These are phyloP conservation scores for Synodontis membranacea DNA, from an alignment of 2,113 vertebrate genomes.

Conservation along the genomic window DNA sequence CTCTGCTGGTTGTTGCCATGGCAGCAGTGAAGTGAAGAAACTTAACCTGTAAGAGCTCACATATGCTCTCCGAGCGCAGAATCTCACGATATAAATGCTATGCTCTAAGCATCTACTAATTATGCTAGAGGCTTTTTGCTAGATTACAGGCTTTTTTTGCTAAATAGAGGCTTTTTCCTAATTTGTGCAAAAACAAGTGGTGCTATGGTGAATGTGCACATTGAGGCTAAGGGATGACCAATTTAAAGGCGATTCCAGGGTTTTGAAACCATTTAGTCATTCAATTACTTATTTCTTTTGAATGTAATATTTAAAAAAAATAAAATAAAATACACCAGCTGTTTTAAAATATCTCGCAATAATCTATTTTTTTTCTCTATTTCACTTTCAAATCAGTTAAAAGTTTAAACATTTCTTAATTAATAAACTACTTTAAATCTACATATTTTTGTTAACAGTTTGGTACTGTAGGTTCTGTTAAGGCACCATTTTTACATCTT, in stretches of 20 bases:
- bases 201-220: neutral
- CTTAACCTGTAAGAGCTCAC: neutral
- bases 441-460: neutral
- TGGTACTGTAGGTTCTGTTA: neutral
- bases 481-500: neutral
- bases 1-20: constrained; percentile 18
- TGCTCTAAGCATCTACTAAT: neutral
- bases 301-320: no score
- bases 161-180: neutral
- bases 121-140: neutral
- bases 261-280: neutral
- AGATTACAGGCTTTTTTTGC: no score
- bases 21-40: constrained; percentile 29
- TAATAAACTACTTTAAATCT: neutral
- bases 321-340: no score
- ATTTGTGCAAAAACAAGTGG: neutral
- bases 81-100: neutral
- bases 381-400: neutral
- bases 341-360: neutral
- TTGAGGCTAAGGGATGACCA: neutral
- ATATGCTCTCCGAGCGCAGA: neutral
- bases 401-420: neutral
- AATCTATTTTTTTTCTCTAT: neutral
- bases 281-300: no score
- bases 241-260: neutral